Evolutionary conservation across 2,113 vertebrate species (phyloP).

Genomic region (Mobula hypostoma): DNA sequence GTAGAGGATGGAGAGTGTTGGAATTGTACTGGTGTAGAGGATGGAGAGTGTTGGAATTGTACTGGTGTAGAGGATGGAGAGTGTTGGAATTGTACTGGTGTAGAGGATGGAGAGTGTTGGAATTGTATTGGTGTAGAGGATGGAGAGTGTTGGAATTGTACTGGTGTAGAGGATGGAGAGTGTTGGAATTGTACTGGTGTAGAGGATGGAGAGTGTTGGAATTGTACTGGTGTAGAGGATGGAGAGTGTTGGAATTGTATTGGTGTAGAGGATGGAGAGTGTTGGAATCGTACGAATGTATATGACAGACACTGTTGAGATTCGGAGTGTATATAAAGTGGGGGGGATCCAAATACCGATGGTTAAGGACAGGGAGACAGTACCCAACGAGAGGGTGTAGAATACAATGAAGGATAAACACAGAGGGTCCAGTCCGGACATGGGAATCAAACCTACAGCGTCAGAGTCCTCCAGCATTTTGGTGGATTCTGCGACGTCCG

Average conservation of each 20-base stretch:
- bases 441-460: constrained; percentile 69
- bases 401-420: background rate
- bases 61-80: too few relatives aligned
- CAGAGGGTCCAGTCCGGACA: background rate
- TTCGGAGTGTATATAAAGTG: constrained; percentile 29
- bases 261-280: too few relatives aligned
- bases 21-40: too few relatives aligned
- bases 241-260: background rate
- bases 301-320: background rate
- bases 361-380: background rate
- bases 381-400: background rate
- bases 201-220: background rate
- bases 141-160: too few relatives aligned
- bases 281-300: background rate
- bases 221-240: background rate
- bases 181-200: background rate
- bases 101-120: too few relatives aligned
- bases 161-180: too few relatives aligned
- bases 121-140: too few relatives aligned
- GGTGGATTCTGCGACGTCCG: constrained; percentile 80
- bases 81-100: too few relatives aligned
- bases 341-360: background rate
- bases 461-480: constrained; percentile 89
- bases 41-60: too few relatives aligned
- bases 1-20: too few relatives aligned